Conservation (phyloP, 1,140 invertebrate genomes). For the Bombus pascuorum region DNA sequence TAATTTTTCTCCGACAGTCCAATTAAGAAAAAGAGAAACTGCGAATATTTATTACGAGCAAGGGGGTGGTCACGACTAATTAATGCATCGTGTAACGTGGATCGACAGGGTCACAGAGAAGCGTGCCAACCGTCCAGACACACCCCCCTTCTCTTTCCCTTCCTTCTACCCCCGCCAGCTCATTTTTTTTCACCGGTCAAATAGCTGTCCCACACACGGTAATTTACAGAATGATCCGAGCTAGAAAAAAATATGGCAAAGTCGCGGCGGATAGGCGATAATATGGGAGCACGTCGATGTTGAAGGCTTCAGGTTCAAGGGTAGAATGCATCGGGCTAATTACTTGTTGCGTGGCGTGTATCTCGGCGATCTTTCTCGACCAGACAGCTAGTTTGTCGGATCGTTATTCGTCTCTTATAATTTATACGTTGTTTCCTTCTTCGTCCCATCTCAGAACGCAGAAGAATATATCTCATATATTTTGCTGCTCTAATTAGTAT, state of each 20-base stretch:
- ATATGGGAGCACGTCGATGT: neutral
- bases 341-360: slow-evolving; percentile 31
- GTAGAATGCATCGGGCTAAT: slow-evolving; percentile 20
- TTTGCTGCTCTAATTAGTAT: neutral
- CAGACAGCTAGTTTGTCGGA: neutral
- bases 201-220: slow-evolving; percentile 26
- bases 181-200: neutral
- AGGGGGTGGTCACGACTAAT: slow-evolving; percentile 48
- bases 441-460: neutral
- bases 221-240: slow-evolving; percentile 25
- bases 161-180: neutral
- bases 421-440: neutral
- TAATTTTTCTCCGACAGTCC: neutral
- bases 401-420: slow-evolving; percentile 1
- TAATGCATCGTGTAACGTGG: slow-evolving; percentile 66
- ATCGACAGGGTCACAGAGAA: slow-evolving; percentile 37
- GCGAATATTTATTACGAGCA: neutral
- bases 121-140: slow-evolving; percentile 63
- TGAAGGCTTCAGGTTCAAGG: slow-evolving; percentile 15
- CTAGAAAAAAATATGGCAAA: neutral
- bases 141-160: neutral
- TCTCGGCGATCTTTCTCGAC: slow-evolving; percentile 5
- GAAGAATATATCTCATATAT: neutral
- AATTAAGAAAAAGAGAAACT: neutral
- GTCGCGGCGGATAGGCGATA: neutral